Evolutionary conservation across 2,113 vertebrate genomes (phyloP), one percentile per base, ranked within the genome.

Genomic region (Brachyhypopomus gauderio): DNA sequence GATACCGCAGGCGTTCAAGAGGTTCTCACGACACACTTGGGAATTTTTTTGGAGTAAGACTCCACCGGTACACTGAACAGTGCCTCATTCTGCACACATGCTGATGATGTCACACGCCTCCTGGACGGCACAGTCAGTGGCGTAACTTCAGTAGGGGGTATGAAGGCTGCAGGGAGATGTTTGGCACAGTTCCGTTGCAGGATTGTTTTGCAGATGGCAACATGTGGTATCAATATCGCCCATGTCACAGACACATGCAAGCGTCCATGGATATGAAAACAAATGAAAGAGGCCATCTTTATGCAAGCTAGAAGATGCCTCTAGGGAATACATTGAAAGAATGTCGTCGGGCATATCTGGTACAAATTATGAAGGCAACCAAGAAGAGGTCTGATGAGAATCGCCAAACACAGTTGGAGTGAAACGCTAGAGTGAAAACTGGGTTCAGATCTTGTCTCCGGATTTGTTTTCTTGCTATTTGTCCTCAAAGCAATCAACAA

Each of bases 81-180:
- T 7, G 45, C 20, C 45, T 17, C 22, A 30, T 25, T 12, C 62
- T 16, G 11, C 23, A 16, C 16, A 27, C 77, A 64, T 34, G 23
- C 58, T 45, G 41, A 89, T 89, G 87, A 90, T 77, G 88, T 91
- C 89, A 88, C 38, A 3, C 60, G 59, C 77, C 78, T 27, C 38
- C 23, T 62, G 81, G 86, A 88, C 87, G 86, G 86, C 58, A 78
- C 88, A 87, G 91, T 90, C 63, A 80, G 86, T 74, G 77, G 3
- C 64, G n/a, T 12, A 77, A 66, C 38, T 63, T 45, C 7, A 71
- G 8, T 14, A 36, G 63, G 41, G n/a, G 45, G 17, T 30, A 30
- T 48, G 59, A 30, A 30, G 30, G 41, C 11, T 60, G 16, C 23
- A 8, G 23, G n/a, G 23, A 12, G 19, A 25, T 34, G 27, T 52